phyloP scores from a whole-genome alignment of 2,797 vertebrate genomes.

The Poecilia velifera region DNA sequence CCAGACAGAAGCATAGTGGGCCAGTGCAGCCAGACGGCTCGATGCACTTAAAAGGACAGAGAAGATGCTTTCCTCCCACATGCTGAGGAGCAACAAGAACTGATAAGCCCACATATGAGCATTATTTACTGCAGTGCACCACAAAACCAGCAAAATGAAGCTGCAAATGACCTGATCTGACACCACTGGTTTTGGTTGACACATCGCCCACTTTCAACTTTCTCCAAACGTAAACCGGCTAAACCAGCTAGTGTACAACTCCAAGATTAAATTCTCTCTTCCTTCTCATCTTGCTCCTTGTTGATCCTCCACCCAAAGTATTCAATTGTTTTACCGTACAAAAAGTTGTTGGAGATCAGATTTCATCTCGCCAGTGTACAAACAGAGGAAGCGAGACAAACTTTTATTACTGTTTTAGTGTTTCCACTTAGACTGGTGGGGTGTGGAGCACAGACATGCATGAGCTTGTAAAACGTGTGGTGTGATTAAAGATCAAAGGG shows the following conservation, averaged over 20 bases:
- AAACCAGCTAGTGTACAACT: neutral
- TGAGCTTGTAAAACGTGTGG: neutral
- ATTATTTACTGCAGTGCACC: neutral
- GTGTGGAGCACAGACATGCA: neutral
- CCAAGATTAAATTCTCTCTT: slow-evolving; percentile 4
- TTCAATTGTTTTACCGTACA: neutral
- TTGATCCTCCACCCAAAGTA: neutral
- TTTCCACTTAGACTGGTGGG: slow-evolving; percentile 8
- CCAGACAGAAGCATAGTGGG: neutral
- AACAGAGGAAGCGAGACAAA: neutral
- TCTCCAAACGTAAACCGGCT: slow-evolving; percentile 9
- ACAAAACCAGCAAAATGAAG: slow-evolving; percentile 16
- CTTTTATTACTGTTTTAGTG: neutral
- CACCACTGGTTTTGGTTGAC: slow-evolving; percentile 18
- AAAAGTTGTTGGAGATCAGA: neutral
- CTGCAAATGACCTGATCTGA: slow-evolving; percentile 19
- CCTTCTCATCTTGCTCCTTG: neutral
- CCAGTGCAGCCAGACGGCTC: slow-evolving; percentile 1
- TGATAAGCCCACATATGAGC: slow-evolving; percentile 4
- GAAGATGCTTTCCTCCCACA: slow-evolving; percentile 24
- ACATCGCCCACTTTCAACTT: slow-evolving; percentile 1
- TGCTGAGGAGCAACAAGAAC: slow-evolving; percentile 5
- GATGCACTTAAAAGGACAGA: slow-evolving; percentile 15
- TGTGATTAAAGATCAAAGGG: slow-evolving; percentile 19
- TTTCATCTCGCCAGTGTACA: neutral